Percentiles rank a stretch among this genome's conserved stretches.
These are phyloP conservation scores for Proctacanthus coquilletti DNA, from an alignment of 1,140 invertebrate genomes.

Conservation along the genomic window DNA sequence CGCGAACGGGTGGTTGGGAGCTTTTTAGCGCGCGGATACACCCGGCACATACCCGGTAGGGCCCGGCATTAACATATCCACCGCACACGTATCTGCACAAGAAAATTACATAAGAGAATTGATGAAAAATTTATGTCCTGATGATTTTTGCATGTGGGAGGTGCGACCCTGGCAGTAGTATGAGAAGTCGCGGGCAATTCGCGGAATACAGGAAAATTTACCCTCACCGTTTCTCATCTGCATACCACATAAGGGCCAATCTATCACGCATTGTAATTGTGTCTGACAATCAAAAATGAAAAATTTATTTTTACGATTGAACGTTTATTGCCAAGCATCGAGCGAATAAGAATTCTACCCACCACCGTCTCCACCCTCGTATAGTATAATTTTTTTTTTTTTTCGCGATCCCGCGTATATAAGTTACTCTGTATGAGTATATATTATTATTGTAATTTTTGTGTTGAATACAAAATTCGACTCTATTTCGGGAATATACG, in stretches of 20 bases:
- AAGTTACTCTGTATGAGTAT: no score
- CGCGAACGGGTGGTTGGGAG: not conserved
- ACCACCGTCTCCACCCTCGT: no score
- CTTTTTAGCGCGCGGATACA: not conserved
- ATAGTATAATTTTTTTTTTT: no score
- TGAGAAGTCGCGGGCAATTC: no score
- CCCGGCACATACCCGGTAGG: not conserved
- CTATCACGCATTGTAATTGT: not conserved
- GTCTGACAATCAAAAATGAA: slow-evolving; percentile 1
- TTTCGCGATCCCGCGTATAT: no score
- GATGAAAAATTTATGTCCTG: slow-evolving; percentile 1
- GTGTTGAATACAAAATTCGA: no score
- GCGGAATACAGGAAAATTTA: no score
- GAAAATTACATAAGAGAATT: slow-evolving; percentile 1
- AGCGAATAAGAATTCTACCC: no score
- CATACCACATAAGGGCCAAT: not conserved
- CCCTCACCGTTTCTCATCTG: no score
- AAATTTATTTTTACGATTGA: slow-evolving; percentile 1
- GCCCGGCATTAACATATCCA: not conserved
- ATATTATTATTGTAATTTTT: no score
- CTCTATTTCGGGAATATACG: no score
- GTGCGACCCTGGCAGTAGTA: no score
- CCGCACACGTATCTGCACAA: not conserved
- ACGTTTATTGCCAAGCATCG: slow-evolving; percentile 1
- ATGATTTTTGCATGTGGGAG: not conserved